A percentile compares a stretch with the other conserved stretches of the same genome.
These are phyloP conservation scores for Amblyteles armatorius DNA, from an alignment of 2,888 invertebrate species.

Conservation along the genomic window DNA sequence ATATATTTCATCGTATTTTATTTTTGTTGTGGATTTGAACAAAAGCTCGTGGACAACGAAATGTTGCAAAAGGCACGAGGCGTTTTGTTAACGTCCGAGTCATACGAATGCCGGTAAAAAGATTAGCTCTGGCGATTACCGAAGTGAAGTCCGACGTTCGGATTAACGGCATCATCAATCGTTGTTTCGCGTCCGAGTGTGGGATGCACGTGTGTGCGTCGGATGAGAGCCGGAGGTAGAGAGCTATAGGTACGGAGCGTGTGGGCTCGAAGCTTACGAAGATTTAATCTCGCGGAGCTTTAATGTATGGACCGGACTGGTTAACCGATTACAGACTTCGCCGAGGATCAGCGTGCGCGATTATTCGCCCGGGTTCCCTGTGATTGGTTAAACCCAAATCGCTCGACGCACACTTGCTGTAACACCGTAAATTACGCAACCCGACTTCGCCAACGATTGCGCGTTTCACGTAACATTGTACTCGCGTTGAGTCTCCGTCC, in stretches of 20 bases:
- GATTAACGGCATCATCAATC: too few relatives aligned
- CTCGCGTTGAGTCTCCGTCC: too few relatives aligned
- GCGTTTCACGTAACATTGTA: neutral
- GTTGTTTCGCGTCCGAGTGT: too few relatives aligned
- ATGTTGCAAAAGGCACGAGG: too few relatives aligned
- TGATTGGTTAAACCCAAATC: constrained; percentile 27
- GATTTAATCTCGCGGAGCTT: constrained; percentile 30
- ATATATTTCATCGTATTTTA: too few relatives aligned
- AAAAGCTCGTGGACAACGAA: too few relatives aligned
- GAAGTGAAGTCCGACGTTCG: too few relatives aligned
- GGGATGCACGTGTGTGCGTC: too few relatives aligned
- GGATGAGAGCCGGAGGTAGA: neutral
- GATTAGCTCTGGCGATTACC: too few relatives aligned
- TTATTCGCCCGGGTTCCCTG: constrained; percentile 15
- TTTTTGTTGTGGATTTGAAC: too few relatives aligned
- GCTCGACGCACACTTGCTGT: constrained; percentile 15
- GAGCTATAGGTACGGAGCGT: neutral
- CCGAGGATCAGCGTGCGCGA: constrained; percentile 25
- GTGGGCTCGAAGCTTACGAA: constrained; percentile 16
- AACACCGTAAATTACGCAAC: constrained; percentile 13
- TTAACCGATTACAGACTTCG: constrained; percentile 40
- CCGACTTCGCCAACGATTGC: neutral
- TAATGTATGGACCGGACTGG: constrained; percentile 25
- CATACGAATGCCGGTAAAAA: too few relatives aligned
- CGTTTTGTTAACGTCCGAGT: too few relatives aligned